Percentiles rank a stretch among this genome's conserved stretches.
Conservation (phyloP, 2,113 vertebrate species). For the Ia io region DNA sequence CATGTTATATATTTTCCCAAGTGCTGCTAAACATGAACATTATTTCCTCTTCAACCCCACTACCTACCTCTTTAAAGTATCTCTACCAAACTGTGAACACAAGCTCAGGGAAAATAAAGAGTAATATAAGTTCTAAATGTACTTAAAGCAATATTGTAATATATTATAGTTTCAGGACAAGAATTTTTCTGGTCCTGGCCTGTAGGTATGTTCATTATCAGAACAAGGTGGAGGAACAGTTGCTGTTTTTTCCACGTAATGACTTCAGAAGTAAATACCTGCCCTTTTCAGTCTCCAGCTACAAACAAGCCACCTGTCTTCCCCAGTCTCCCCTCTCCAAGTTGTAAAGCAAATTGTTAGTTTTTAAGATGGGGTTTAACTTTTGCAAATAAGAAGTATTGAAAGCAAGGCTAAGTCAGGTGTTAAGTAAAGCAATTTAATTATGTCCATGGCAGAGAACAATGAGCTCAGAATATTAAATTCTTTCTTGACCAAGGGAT, state of each 20-base stretch:
- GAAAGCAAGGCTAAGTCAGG: background rate
- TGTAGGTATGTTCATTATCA: conserved; percentile 15
- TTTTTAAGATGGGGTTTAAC: background rate
- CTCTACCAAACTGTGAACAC: conserved; percentile 65
- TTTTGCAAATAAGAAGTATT: background rate
- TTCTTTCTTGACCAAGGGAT: background rate
- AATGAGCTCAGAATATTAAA: background rate
- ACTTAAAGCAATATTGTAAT: conserved; percentile 27
- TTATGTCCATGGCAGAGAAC: background rate
- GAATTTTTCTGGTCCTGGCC: background rate
- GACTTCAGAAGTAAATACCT: conserved; percentile 16
- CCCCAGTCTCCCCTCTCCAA: background rate
- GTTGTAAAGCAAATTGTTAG: background rate
- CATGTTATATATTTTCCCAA: background rate
- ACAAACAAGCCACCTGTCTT: background rate
- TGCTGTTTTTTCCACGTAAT: background rate
- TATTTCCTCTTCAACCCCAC: conserved; percentile 1
- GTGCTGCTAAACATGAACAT: conserved; percentile 23
- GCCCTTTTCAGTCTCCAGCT: background rate
- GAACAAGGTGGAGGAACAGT: background rate
- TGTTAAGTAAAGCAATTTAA: background rate
- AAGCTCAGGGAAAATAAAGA: conserved; percentile 65
- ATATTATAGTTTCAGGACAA: conserved; percentile 32
- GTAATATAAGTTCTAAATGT: conserved; percentile 67
- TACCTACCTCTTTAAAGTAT: conserved; percentile 59